Conservation (phyloP, 1,140 invertebrate genomes). For the Pseudomyrmex cubaensis region DNA sequence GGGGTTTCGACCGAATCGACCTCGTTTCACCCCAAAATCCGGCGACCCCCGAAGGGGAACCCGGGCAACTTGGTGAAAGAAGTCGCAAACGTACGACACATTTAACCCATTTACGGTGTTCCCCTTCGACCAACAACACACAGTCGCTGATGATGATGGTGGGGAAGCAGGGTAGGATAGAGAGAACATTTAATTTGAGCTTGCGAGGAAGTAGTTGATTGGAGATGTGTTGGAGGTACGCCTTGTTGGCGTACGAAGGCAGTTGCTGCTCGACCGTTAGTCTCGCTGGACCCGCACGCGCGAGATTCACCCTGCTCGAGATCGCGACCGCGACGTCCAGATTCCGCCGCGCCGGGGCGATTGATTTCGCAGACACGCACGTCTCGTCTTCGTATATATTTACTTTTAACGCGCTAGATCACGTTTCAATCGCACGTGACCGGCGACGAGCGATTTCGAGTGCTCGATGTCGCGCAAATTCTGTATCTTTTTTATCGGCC, state of each 20-base stretch:
- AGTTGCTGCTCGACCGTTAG: conserved; percentile 62
- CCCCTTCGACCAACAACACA: too few relatives aligned
- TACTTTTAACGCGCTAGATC: too few relatives aligned
- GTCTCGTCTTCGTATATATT: background rate
- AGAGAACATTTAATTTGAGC: conserved; percentile 74
- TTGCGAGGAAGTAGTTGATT: conserved; percentile 76
- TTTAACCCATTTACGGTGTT: too few relatives aligned
- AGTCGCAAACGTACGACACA: too few relatives aligned
- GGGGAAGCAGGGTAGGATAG: conserved; percentile 63
- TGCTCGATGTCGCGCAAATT: background rate
- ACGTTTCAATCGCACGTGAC: too few relatives aligned
- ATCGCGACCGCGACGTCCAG: background rate
- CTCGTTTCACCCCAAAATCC: too few relatives aligned
- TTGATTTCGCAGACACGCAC: background rate
- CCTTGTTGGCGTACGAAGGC: conserved; percentile 10
- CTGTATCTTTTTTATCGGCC: background rate
- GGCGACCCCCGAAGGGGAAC: too few relatives aligned
- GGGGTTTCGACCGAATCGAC: too few relatives aligned
- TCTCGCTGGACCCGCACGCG: conserved; percentile 22
- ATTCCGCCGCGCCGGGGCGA: background rate
- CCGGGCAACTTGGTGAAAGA: too few relatives aligned
- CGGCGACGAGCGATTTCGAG: background rate
- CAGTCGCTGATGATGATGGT: conserved; percentile 7
- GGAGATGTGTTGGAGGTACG: conserved; percentile 65
- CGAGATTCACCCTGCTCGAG: background rate